Evolutionary conservation across 2,797 vertebrate species (phyloP), one percentile per base, ranked within the genome.

Genomic region (Denticeps clupeoides): DNA sequence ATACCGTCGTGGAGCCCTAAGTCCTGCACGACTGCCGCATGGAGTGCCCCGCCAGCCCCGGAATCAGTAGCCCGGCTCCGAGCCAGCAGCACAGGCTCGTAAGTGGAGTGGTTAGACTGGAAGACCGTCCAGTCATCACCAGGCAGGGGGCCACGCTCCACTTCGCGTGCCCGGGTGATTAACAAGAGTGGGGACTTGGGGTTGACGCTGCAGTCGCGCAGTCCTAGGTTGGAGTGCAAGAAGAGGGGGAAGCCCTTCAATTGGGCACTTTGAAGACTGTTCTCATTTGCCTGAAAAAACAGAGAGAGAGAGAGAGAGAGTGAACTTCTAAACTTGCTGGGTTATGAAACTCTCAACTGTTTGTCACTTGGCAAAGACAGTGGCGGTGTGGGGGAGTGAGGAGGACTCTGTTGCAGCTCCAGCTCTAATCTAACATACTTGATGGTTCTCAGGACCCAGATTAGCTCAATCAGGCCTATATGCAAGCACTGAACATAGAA

Each of bases 51-150:
- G 0, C 9, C 89, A 23, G 43, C 49, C 5, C 90, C 75, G 32
- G 87, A 89, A 74, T 96, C 93, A 0, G 89, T 87, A 0, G 89
- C 92, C 51, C 91, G 90, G 10, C 93, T 97, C 68, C 94, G 95
- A 68, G 93, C 93, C 71, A 97, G 78, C 51, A 97, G 71, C 55
- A 99, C 89, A 0, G 94, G 92, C 75, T 97, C 91, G 0, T 97
- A 97, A 12, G 94, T 97, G 27, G 93, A 95, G 72, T 97, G 94
- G 79, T 99, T 97, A 53, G 93, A 97, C 78, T 99, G 93, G 74
- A 99, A 99, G 50, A 99, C 91, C 0, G 93, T 99, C 94, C 94
- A 99, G 75, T 99, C 92, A 12, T 97, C 93, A 1, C 94, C 93
- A 0, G 94, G 93, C 31, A 99, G 83, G 12, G 93, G 86, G 0